phyloP scores from a whole-genome alignment of 2,113 vertebrate species.

The Megaceryle maxima region DNA sequence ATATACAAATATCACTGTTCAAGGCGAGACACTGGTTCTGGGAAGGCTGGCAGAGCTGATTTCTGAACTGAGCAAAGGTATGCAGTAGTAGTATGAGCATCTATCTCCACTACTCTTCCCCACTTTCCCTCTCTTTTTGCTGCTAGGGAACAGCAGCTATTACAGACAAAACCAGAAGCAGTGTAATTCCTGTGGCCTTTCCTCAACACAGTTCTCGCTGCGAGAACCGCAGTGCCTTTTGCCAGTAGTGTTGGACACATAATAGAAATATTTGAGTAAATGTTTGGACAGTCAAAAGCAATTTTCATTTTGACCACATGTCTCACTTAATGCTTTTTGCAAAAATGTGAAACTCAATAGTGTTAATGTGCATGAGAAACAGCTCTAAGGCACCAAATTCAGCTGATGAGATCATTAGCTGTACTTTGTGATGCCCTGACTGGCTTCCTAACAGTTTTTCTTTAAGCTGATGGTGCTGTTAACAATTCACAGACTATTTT shows the following conservation, averaged over 20 bases:
- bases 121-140: background rate
- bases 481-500: background rate
- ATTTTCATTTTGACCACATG: background rate
- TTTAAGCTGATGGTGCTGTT: background rate
- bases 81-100: background rate
- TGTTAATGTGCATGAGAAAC: background rate
- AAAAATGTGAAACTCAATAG: background rate
- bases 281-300: background rate
- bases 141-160: background rate
- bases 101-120: background rate
- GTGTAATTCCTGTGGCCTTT: background rate
- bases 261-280: background rate
- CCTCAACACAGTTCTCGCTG: background rate
- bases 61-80: background rate
- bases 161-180: background rate
- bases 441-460: background rate
- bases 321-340: background rate
- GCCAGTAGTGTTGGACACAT: background rate
- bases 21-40: background rate
- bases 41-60: background rate
- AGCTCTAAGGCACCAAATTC: background rate
- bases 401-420: background rate
- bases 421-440: background rate
- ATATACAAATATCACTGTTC: background rate
- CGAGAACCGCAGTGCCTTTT: background rate